Evolutionary conservation across 2,797 vertebrate genomes (phyloP).

Genomic region (Lophius americanus): DNA sequence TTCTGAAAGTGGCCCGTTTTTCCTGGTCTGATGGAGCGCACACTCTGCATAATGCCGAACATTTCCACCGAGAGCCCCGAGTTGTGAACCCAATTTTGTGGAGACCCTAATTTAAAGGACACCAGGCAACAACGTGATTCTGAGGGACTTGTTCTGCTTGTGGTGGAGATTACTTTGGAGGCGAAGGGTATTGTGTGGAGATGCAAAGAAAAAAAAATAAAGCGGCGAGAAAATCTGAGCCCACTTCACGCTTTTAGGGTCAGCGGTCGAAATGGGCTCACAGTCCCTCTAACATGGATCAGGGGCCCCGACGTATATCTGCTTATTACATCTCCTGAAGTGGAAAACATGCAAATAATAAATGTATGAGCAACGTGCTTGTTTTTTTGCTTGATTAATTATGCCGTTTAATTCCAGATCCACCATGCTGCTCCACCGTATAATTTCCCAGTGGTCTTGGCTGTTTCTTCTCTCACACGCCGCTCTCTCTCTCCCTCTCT

Average conservation of each 20-base stretch:
- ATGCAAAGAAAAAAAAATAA: slow-evolving; percentile 39
- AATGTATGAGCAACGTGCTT: slow-evolving; percentile 85
- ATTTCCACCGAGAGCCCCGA: slow-evolving; percentile 59
- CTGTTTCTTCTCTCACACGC: slow-evolving; percentile 78
- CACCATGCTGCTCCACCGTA: slow-evolving; percentile 79
- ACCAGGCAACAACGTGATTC: slow-evolving; percentile 52
- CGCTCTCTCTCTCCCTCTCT: slow-evolving; percentile 53
- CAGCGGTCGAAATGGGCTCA: slow-evolving; percentile 56
- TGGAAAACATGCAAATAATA: slow-evolving; percentile 87
- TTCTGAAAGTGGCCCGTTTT: slow-evolving; percentile 31
- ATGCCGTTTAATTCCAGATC: slow-evolving; percentile 87
- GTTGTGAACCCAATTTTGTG: slow-evolving; percentile 74
- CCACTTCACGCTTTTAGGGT: slow-evolving; percentile 58
- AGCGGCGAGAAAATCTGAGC: slow-evolving; percentile 35
- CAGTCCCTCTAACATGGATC: slow-evolving; percentile 67
- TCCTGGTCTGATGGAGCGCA: slow-evolving; percentile 41
- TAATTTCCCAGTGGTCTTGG: slow-evolving; percentile 86
- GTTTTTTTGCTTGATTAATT: slow-evolving; percentile 88
- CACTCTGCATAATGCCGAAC: slow-evolving; percentile 64
- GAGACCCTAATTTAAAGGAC: slow-evolving; percentile 69
- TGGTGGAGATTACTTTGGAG: slow-evolving; percentile 66
- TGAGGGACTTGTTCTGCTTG: slow-evolving; percentile 59
- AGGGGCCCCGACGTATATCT: slow-evolving; percentile 68
- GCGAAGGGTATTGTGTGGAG: slow-evolving; percentile 62
- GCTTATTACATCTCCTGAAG: slow-evolving; percentile 82